phyloP scores from a whole-genome alignment of 2,888 invertebrate species.

The Caenorhabditis sinica region DNA sequence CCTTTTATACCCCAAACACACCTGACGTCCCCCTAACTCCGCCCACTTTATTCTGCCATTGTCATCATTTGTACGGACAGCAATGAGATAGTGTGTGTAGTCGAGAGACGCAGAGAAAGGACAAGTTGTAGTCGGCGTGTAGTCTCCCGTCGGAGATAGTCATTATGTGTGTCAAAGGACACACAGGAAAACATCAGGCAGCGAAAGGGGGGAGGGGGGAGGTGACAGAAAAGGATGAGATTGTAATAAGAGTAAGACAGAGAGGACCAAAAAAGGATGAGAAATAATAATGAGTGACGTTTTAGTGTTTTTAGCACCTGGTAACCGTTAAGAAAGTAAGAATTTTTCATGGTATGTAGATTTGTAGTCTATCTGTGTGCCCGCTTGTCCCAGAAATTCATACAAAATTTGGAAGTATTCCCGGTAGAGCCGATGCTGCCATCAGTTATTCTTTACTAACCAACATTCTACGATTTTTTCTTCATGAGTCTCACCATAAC shows the following conservation, averaged over 20 bases:
- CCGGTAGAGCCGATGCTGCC: too few species aligned
- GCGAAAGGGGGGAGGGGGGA: slow-evolving; percentile 24
- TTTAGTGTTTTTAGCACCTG: too few species aligned
- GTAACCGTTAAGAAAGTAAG: too few species aligned
- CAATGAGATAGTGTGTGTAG: slow-evolving; percentile 4
- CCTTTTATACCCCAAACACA: not conserved
- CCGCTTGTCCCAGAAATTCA: too few species aligned
- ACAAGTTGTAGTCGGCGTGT: not conserved
- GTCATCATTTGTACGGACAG: not conserved
- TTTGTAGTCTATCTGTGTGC: too few species aligned
- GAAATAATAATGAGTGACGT: too few species aligned
- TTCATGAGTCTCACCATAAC: too few species aligned
- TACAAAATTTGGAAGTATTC: too few species aligned
- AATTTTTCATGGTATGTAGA: too few species aligned
- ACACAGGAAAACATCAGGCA: slow-evolving; percentile 17
- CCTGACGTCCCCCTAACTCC: not conserved
- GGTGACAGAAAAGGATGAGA: slow-evolving; percentile 35
- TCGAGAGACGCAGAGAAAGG: not conserved
- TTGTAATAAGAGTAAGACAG: not conserved
- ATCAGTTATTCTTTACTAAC: too few species aligned
- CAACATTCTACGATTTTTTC: too few species aligned
- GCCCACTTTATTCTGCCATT: not conserved
- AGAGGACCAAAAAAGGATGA: not conserved
- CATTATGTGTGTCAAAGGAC: not conserved
- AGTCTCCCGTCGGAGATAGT: not conserved